Evolutionary conservation across 2,888 invertebrate genomes (phyloP), one percentile per base, ranked within the genome.

Genomic region (Dicyrtoma fusca): DNA sequence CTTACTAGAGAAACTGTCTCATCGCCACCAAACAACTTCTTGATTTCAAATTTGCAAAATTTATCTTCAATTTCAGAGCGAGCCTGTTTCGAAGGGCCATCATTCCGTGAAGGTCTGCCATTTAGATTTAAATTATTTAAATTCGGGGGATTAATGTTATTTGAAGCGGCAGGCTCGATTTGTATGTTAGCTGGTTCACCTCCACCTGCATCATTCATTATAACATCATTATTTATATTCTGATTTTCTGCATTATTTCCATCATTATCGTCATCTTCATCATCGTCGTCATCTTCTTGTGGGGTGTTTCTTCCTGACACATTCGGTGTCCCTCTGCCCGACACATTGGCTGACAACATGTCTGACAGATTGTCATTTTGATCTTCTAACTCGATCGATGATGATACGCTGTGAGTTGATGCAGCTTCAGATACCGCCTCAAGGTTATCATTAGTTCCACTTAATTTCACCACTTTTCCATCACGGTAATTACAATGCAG

Each of bases 11-110:
- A 97, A 81, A 96, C 91, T 0, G 96, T 96, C 85, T 98, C 98
- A 84, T 97, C 97, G 1, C 92, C 93, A 84, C 87, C 87, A 75
- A 87, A 86, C 47, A 87, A 82, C 70, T 87, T 87, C 84, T 92
- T 95, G 45, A 98, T 94, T 83, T 97, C 97, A 84, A 98, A 98
- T 85, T 97, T 97, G 83, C 97, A 97, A 86, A 98, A 98, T 83
- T 97, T 95, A 81, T 98, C 98, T 81, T 97, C 97, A 73, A 98
- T 95, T 82, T 98, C 97, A 72, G 95, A 95, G 2, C 95, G 87
- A 42, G 94, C 92, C 84, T 94, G 92, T 53, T 79, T 79, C 1
- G 76, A 74, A 19, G 77, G 76, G 44, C 74, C 72, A 10, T 73
- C 74, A 23, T 75, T 71, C 23, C 73, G 74, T 17, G 34, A 19